phyloP scores from a whole-genome alignment of 2,113 vertebrate species.

The Rhabdomys dilectus region DNA sequence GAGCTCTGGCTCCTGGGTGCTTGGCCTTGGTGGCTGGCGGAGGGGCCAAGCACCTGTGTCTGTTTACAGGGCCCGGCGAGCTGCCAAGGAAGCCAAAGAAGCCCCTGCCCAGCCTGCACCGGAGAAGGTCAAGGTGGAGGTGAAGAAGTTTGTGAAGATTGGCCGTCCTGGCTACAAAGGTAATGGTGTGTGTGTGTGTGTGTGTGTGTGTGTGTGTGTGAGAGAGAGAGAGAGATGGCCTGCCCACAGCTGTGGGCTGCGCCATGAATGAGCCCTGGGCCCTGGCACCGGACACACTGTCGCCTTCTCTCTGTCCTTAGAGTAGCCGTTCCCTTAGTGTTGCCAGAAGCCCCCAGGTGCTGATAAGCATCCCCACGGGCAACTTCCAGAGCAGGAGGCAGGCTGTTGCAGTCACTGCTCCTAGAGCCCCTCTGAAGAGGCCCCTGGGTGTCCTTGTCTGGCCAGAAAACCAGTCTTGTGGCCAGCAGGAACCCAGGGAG shows the following conservation, averaged over 20 bases:
- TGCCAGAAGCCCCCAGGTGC: not conserved
- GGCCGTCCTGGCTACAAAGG: slow-evolving; percentile 99
- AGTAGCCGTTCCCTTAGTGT: rapidly evolving
- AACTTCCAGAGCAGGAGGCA: not conserved
- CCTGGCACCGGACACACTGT: not conserved
- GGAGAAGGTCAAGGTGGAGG: slow-evolving; percentile 98
- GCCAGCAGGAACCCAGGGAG: not conserved
- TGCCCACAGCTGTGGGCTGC: not conserved
- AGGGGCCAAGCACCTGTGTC: rapidly evolving
- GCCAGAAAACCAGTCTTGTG: rapidly evolving
- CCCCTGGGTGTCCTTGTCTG: not conserved
- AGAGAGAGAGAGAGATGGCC: no score
- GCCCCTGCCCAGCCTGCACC: slow-evolving; percentile 97
- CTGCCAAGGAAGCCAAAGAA: slow-evolving; percentile 98
- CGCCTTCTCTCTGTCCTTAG: not conserved
- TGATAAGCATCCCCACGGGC: not conserved
- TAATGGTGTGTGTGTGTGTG: slow-evolving; percentile 83
- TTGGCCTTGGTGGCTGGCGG: slow-evolving; percentile 15
- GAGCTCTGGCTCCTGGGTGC: not conserved
- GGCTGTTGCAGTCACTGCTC: no score
- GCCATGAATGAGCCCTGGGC: not conserved
- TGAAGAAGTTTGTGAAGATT: slow-evolving; percentile 99
- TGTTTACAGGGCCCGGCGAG: slow-evolving; percentile 90
- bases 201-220: not conserved
- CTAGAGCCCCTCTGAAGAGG: no score